Base-by-base conservation (phyloP, 1,140 invertebrate species). In the Apolygus lucorum region DNA sequence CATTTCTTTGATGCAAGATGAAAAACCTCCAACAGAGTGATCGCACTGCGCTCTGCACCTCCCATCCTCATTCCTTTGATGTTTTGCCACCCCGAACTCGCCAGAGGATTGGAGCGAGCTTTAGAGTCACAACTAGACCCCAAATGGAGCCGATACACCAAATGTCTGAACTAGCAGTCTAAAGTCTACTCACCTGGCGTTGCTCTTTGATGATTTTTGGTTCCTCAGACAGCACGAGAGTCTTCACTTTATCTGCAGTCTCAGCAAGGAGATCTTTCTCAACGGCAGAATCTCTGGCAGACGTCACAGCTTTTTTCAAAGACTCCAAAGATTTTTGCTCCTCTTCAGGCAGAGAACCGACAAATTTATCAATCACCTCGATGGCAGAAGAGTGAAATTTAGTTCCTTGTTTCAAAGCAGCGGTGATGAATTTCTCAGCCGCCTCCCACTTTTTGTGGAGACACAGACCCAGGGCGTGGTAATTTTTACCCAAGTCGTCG, bases 391-490 rank as follows among this genome's bases (percentile, higher is more conserved):
- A 74, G 71, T 78, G 77, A 69, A 84, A 63, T 70, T 78, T 71
- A 26, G 78, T 72, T 69, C 78, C 77, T 8, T 74, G 73, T 26
- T 75, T 70, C 70, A 72, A 71, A 77, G 75, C 79, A 67, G 77
- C 71, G 28, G 81, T 77, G 17, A 83, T 76, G 11, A 79, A 75
- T 28, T 77, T 72, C 72, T 80, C 76, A 62, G 84, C 82, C 75
- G 85, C 78, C 1, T 86, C 77, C 77, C 84, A 86, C 78, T 92
- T 90, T 74, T 86, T 84, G 76, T 85, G 87, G 28, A 89, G 78
- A 17, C 84, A 77, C 75, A 83, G 83, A 1, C 91, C 91, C 69
- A 91, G 75, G 13, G 93, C 75, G 74, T 86, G 80, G 71, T 86
- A 85, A 73, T 88, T 90, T 73, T 82, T 80, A 67, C 83, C 83